Evolutionary conservation across 2,113 vertebrate genomes (phyloP), one percentile per base, ranked within the genome.

Genomic region (Notothenia coriiceps): DNA sequence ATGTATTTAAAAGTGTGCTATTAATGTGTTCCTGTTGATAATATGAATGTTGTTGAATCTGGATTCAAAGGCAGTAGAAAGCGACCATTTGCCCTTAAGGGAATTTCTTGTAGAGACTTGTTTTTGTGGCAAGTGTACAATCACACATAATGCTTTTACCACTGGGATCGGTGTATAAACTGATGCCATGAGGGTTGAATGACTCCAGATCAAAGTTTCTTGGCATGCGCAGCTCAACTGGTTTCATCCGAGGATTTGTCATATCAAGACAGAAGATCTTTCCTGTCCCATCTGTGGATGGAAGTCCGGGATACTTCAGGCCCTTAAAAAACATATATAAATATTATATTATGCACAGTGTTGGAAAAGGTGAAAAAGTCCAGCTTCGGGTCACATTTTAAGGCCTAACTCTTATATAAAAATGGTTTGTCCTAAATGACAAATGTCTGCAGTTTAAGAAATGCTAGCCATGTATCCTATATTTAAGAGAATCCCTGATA

Each of bases 181-280:
- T 97, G 77, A 99, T 96, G 81, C 98, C 98, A 56, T 98, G 97
- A 57, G 98, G 97, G 86, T 95, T 98, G 89, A 99, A 98, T 0
- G 94, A 96, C 0, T 94, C 90, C 74, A 96, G 35, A 65, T 99
- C 97, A 89, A 98, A 98, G 29, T 95, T 95, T 73, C 94, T 91
- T 61, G 95, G 95, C 90, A 99, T 96, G 59, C 88, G 92, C 54
- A 98, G 84, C 74, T 94, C 95, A 69, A 93, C 66, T 13, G 95
- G 95, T 84, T 75, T 96, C 59, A 93, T 80, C 12, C 79, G 83
- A 65, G 94, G 74, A 65, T 96, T 91, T 14, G 95, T 91, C 79
- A 99, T 77, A 89, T 99, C 94, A 70, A 98, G 88, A 50, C 93
- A 49, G 66, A 94, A 95, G 47, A 99, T 97, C 90, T 94, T 95